phyloP scores from a whole-genome alignment of 2,888 invertebrate genomes.

The Choreutis nemorana region DNA sequence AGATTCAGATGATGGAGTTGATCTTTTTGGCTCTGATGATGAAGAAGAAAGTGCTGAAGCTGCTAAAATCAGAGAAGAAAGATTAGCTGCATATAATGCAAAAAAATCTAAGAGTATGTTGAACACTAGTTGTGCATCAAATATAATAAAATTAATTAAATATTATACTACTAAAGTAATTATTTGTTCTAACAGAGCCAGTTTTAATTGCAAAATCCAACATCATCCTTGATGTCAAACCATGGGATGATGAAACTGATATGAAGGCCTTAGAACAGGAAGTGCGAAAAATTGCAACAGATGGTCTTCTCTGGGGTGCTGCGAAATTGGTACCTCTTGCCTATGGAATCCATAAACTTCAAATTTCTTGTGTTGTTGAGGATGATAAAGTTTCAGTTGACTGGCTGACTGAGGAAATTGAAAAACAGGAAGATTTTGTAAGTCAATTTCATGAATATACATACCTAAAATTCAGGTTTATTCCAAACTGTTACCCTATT shows the following conservation, averaged over 20 bases:
- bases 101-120: conserved; percentile 89
- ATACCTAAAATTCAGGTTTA: background rate
- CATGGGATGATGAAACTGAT: conserved; percentile 93
- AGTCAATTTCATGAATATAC: conserved; percentile 23
- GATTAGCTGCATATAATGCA: conserved; percentile 87
- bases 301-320: conserved; percentile 95
- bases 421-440: conserved; percentile 83
- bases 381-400: conserved; percentile 95
- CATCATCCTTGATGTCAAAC: conserved; percentile 93
- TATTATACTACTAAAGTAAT: background rate
- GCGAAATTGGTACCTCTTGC: conserved; percentile 91
- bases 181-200: conserved; percentile 69
- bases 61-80: conserved; percentile 79
- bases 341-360: conserved; percentile 91
- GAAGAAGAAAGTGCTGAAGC: conserved; percentile 81
- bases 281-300: conserved; percentile 79
- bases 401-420: conserved; percentile 86
- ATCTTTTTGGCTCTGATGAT: conserved; percentile 83
- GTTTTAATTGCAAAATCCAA: conserved; percentile 92
- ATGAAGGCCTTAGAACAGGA: conserved; percentile 83
- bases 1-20: conserved; percentile 79
- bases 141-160: background rate
- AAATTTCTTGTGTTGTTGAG: conserved; percentile 92
- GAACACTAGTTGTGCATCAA: background rate
- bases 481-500: conserved; percentile 4